A percentile compares a stretch with the other conserved stretches of the same genome.
Conservation (phyloP, 2,888 invertebrate genomes). For the Amphipyra berbera region DNA sequence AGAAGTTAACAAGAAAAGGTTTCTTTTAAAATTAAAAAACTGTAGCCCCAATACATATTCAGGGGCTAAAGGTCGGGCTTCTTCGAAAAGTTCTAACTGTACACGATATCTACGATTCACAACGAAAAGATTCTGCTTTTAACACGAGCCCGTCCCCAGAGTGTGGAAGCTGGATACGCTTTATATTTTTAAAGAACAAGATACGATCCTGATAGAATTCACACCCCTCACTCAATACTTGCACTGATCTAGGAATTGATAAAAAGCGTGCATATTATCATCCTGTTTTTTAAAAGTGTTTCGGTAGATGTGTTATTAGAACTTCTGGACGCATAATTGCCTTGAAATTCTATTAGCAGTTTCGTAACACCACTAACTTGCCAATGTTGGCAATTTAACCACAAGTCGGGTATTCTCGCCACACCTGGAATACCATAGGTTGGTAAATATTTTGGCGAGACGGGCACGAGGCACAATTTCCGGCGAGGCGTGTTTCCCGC, state of each 20-base stretch:
- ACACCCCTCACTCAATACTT: neutral
- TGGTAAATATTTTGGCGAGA: slow-evolving; percentile 29
- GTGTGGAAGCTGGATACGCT: slow-evolving; percentile 6
- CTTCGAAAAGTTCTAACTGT: slow-evolving; percentile 10
- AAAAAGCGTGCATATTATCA: neutral
- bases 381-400: slow-evolving; percentile 22
- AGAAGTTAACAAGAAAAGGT: neutral
- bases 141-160: slow-evolving; percentile 8
- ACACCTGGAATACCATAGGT: slow-evolving; percentile 27
- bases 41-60: slow-evolving; percentile 4
- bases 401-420: slow-evolving; percentile 3
- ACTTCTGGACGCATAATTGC: slow-evolving; percentile 6
- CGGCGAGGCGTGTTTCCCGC: slow-evolving; percentile 15
- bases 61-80: slow-evolving; percentile 21
- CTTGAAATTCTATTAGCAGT: slow-evolving; percentile 5
- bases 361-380: slow-evolving; percentile 10
- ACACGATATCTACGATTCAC: slow-evolving; percentile 28
- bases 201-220: neutral
- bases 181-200: slow-evolving; percentile 14
- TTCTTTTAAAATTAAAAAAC: neutral
- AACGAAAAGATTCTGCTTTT: slow-evolving; percentile 36
- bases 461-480: slow-evolving; percentile 31
- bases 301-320: neutral
- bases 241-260: too few species aligned
- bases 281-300: neutral